These are phyloP conservation scores for Ethmia dodecea DNA, from an alignment of 2,888 invertebrate genomes.

Conservation along the genomic window DNA sequence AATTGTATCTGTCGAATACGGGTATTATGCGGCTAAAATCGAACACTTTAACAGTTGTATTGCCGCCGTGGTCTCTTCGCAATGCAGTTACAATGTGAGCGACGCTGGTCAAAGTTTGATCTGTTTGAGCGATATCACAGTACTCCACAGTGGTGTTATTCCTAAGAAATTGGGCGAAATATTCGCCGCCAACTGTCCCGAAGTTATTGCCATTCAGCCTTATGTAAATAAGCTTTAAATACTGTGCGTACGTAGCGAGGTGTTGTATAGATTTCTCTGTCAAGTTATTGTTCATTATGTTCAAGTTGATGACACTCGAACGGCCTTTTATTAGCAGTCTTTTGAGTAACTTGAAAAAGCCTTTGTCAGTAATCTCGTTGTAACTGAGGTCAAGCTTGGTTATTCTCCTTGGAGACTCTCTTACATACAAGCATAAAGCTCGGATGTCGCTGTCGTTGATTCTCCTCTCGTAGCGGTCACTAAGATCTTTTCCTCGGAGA, in stretches of 20 bases:
- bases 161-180: conserved; percentile 66
- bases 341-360: conserved; percentile 60
- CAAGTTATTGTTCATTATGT: conserved; percentile 77
- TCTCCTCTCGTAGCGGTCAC: conserved; percentile 56
- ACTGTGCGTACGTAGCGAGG: conserved; percentile 46
- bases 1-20: conserved; percentile 51
- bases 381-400: conserved; percentile 72
- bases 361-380: conserved; percentile 74
- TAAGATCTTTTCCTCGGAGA: conserved; percentile 70
- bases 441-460: conserved; percentile 66
- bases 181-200: conserved; percentile 69
- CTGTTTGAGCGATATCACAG: conserved; percentile 77
- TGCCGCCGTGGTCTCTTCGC: conserved; percentile 50
- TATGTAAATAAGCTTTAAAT: conserved; percentile 66
- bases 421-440: conserved; percentile 66
- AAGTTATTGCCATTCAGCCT: conserved; percentile 79
- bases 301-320: conserved; percentile 70
- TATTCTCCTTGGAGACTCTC: conserved; percentile 55
- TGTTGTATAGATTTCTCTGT: conserved; percentile 51
- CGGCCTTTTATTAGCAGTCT: conserved; percentile 54
- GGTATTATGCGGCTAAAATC: conserved; percentile 59
- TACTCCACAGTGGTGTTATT: conserved; percentile 60
- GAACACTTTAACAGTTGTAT: conserved; percentile 47
- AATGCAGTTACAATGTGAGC: conserved; percentile 70
- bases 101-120: conserved; percentile 74